Base-by-base conservation (phyloP, 2,797 vertebrate species). In the Ctenosaura bakeri region DNA sequence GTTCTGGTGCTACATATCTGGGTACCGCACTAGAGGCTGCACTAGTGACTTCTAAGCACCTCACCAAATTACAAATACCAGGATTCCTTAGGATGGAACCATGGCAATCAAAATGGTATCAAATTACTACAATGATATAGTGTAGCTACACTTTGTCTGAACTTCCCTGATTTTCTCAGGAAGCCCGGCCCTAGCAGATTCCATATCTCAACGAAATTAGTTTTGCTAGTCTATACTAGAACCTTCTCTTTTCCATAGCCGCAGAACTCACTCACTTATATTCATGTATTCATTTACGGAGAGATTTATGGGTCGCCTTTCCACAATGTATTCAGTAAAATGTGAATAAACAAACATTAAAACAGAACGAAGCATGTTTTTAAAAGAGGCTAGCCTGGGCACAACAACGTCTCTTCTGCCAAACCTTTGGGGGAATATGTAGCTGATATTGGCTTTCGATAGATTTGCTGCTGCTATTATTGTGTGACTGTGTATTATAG, bases 401-500 rank as follows among this genome's bases (percentile, higher is more conserved):
- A 54, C 77, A 88, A n/a, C 64, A 71, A 18, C 29, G 42, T 56
- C 83, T 79, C 20, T 66, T 77, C 62, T 89, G 64, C 64, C 76
- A 86, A 84, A 76, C 56, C 88, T 84, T 38, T 80, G 50, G 83
- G 89, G 76, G 52, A 90, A 85, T 71, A 59, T 90, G 76, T 78
- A 80, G 26, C 50, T n/a, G 32, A 71, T 80, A 54, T 29, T 42
- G 52, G 64, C 50, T 90, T 71, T 42, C 56, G 35, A 42, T 80
- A 35, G 77, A 85, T 90, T 90, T 90, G 89, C 50, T 59, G 26
- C 76, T 73, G 74, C 18, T 85, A 56, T 86, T 90, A 90, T 80
- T 56, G 50, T 71, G 76, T 77, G 69, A 56, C 78, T 42, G 64
- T 71, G 76, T 71, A 86, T 90, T 85, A 86, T 80, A 74, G 62